Percentiles rank a stretch among this genome's conserved stretches.
These are phyloP conservation scores for Drosophila subsilvestris DNA, from an alignment of 2,888 invertebrate genomes.

Conservation along the genomic window DNA sequence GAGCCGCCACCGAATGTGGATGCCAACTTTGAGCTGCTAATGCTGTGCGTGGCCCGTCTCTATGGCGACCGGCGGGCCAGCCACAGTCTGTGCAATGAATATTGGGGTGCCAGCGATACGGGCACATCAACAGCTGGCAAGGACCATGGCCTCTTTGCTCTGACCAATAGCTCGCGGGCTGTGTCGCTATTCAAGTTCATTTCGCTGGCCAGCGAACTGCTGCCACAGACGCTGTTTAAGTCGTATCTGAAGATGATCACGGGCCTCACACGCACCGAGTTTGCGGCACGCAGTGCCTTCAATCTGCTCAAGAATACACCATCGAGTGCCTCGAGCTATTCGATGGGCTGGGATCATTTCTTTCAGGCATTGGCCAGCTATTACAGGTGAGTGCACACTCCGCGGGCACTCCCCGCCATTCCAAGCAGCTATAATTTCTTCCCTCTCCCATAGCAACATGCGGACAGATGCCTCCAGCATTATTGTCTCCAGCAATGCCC, in stretches of 20 bases:
- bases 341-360: conserved; percentile 93
- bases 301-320: conserved; percentile 89
- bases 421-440: too few species aligned
- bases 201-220: conserved; percentile 92
- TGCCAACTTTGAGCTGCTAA: conserved; percentile 92
- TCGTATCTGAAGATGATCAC: conserved; percentile 94
- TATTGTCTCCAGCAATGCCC: background rate
- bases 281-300: conserved; percentile 92
- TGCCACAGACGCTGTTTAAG: conserved; percentile 92
- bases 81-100: conserved; percentile 90
- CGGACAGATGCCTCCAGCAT: conserved; percentile 75
- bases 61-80: conserved; percentile 90
- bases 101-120: conserved; percentile 87
- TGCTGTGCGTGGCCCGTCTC: conserved; percentile 91
- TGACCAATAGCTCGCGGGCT: conserved; percentile 86
- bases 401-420: too few species aligned
- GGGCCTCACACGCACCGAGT: conserved; percentile 90
- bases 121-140: background rate
- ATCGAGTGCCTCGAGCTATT: conserved; percentile 85
- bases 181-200: conserved; percentile 96
- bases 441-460: conserved; percentile 85
- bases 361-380: conserved; percentile 91
- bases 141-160: background rate
- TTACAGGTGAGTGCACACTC: conserved; percentile 87
- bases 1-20: conserved; percentile 89